Conservation (phyloP, 2,113 vertebrate genomes). For the Pterophyllum scalare region DNA sequence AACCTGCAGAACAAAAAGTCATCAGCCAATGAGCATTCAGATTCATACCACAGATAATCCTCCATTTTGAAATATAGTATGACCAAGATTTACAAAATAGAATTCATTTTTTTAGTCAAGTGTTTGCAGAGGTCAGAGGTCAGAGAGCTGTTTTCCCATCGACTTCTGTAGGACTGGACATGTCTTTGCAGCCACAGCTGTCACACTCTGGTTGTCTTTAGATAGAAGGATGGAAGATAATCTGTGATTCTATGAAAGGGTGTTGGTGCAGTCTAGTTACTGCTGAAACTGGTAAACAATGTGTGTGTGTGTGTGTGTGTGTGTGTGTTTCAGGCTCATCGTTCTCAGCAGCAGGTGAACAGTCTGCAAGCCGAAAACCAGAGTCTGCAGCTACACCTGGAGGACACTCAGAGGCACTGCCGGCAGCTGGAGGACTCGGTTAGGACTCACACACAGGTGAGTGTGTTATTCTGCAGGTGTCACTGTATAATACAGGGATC, state of each 20-base stretch:
- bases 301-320: background rate
- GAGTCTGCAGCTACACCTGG: constrained; percentile 80
- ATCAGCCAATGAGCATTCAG: background rate
- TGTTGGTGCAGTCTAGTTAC: background rate
- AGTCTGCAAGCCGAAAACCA: constrained; percentile 84
- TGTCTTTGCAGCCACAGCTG: no score
- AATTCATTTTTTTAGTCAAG: background rate
- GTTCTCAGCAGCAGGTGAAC: constrained; percentile 81
- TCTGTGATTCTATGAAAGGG: background rate
- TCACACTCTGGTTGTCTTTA: background rate
- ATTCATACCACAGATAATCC: background rate
- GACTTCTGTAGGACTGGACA: background rate
- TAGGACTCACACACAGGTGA: constrained; percentile 79
- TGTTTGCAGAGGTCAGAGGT: background rate
- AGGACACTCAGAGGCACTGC: constrained; percentile 81
- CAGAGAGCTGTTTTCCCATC: background rate
- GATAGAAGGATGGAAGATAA: background rate
- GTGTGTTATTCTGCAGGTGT: fast-evolving
- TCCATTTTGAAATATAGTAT: no score
- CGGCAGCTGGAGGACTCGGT: constrained; percentile 81
- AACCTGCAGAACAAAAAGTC: background rate
- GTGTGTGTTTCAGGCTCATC: constrained; percentile 51
- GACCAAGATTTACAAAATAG: no score
- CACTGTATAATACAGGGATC: background rate
- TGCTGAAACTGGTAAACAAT: background rate